Evolutionary conservation across 2,113 vertebrate genomes (phyloP).

Genomic region (Pithys albifrons): DNA sequence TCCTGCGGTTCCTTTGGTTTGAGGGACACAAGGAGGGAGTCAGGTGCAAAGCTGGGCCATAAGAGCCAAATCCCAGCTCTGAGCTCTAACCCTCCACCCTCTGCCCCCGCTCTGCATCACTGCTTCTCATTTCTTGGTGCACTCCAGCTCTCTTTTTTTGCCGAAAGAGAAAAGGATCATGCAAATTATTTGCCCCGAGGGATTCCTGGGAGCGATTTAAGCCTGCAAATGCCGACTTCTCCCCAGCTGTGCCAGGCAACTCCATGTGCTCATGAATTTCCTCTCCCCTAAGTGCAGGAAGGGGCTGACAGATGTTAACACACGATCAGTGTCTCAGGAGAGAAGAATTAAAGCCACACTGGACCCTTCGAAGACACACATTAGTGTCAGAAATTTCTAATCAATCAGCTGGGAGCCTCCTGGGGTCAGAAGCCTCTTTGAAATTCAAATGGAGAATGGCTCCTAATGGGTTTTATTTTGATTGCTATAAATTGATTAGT

Average conservation of each 20-base stretch:
- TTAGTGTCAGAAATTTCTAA: constrained; percentile 80
- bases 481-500: constrained; percentile 77
- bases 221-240: constrained; percentile 1
- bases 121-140: constrained; percentile 5
- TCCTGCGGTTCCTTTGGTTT: background rate
- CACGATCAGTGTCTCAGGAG: constrained; percentile 68
- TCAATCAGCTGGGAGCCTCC: constrained; percentile 73
- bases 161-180: constrained; percentile 53
- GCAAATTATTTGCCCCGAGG: constrained; percentile 43
- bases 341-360: constrained; percentile 56
- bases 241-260: constrained; percentile 69
- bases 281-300: constrained; percentile 15
- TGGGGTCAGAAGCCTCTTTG: constrained; percentile 70
- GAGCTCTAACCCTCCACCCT: background rate
- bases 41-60: background rate
- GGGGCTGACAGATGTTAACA: constrained; percentile 74
- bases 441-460: constrained; percentile 62
- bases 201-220: constrained; percentile 59
- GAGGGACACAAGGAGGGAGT: background rate
- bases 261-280: constrained; percentile 54
- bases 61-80: background rate
- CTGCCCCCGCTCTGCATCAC: background rate
- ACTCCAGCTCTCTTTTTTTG: background rate
- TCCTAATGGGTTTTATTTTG: constrained; percentile 79
- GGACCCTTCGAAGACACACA: constrained; percentile 67